phyloP scores from a whole-genome alignment of 2,888 invertebrate species.

The Auanema sp. region DNA sequence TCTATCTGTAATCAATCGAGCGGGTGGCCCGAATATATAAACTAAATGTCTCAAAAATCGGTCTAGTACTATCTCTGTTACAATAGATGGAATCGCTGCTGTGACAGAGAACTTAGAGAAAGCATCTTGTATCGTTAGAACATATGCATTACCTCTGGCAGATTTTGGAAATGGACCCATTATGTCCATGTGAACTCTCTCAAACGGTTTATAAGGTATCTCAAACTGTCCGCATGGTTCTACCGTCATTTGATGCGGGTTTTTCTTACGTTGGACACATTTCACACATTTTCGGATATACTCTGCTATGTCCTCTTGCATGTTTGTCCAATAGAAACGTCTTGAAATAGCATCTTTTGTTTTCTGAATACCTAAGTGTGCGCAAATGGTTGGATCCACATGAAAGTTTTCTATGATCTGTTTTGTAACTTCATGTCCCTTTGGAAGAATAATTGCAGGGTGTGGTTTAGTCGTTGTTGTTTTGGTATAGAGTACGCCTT shows the following conservation, averaged over 20 bases:
- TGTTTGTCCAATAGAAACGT: conserved; percentile 18
- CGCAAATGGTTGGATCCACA: conserved; percentile 2
- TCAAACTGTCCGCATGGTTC: conserved; percentile 20
- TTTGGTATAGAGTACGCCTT: conserved; percentile 16
- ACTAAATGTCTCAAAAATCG: conserved; percentile 12
- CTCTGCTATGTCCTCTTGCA: conserved; percentile 12
- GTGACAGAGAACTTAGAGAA: conserved; percentile 22
- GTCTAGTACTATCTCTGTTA: conserved; percentile 3
- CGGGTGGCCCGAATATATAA: conserved; percentile 15
- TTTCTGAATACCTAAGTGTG: conserved; percentile 21
- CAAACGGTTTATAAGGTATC: conserved; percentile 14
- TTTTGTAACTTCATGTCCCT: neutral
- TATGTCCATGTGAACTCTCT: conserved; percentile 23
- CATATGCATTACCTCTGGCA: conserved; percentile 16
- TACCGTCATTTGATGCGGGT: conserved; percentile 12
- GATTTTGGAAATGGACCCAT: conserved; percentile 26
- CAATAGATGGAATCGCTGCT: conserved; percentile 8
- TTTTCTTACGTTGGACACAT: conserved; percentile 17
- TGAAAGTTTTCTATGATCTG: conserved; percentile 20
- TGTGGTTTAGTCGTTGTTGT: neutral
- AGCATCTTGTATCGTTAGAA: conserved; percentile 14
- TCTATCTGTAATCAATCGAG: conserved; percentile 19
- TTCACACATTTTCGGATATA: conserved; percentile 11
- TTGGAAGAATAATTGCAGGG: conserved; percentile 16
- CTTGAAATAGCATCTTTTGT: conserved; percentile 9